phyloP scores from a whole-genome alignment of 2,113 vertebrate species.

The Clarias macrocephalus region DNA sequence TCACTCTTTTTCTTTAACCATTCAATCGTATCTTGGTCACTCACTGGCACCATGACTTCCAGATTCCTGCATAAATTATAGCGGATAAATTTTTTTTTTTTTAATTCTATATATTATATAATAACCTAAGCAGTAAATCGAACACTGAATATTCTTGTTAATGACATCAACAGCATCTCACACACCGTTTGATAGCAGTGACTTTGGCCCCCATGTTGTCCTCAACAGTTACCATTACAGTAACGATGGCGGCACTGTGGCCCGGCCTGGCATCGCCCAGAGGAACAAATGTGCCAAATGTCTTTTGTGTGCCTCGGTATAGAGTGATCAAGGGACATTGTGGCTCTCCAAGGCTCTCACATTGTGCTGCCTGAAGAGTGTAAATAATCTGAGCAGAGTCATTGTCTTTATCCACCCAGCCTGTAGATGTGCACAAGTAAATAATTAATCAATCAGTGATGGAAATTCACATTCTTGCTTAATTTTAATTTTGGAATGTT shows the following conservation, averaged over 20 bases:
- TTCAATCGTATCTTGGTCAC: constrained; percentile 32
- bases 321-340: constrained; percentile 67
- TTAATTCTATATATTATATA: too few species aligned
- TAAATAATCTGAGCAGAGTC: constrained; percentile 72
- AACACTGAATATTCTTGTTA: not conserved
- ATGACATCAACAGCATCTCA: not conserved
- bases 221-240: constrained; percentile 68
- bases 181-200: constrained; percentile 71
- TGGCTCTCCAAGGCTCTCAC: constrained; percentile 37
- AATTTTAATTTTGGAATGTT: not conserved
- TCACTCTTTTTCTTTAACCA: constrained; percentile 71
- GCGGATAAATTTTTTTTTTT: too few species aligned
- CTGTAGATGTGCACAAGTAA: constrained; percentile 56
- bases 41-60: constrained; percentile 52
- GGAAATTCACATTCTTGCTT: not conserved
- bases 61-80: constrained; percentile 61
- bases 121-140: not conserved
- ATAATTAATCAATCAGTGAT: not conserved
- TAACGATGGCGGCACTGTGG: constrained; percentile 55
- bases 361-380: constrained; percentile 67
- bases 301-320: constrained; percentile 73
- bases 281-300: constrained; percentile 67
- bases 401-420: constrained; percentile 69
- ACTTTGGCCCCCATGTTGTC: constrained; percentile 67
- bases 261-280: constrained; percentile 54